Evolutionary conservation across 1,140 invertebrate genomes (phyloP).

Genomic region (Zeugodacus cucurbitae): DNA sequence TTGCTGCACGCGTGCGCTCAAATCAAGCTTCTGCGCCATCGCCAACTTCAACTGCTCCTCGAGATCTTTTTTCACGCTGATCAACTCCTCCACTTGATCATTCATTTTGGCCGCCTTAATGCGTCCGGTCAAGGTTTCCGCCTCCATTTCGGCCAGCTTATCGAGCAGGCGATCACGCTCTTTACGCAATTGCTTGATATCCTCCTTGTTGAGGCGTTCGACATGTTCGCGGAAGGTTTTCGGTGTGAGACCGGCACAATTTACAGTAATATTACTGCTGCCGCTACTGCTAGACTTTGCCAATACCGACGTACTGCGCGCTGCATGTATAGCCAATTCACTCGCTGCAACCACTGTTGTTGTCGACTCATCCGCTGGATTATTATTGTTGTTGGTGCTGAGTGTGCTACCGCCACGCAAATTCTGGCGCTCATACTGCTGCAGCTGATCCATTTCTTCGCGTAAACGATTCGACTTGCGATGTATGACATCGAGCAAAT

Average conservation of each 20-base stretch:
- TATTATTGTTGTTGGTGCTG: neutral
- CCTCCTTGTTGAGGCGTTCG: conserved; percentile 63
- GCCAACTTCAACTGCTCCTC: conserved; percentile 73
- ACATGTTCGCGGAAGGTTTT: conserved; percentile 62
- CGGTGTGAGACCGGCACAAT: conserved; percentile 50
- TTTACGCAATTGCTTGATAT: conserved; percentile 70
- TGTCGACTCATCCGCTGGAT: conserved; percentile 33
- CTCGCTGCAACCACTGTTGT: neutral
- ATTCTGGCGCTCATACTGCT: conserved; percentile 54
- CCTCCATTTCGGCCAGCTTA: conserved; percentile 78
- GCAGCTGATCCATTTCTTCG: conserved; percentile 75
- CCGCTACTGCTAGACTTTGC: conserved; percentile 43
- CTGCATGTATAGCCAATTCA: neutral
- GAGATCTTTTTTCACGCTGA: conserved; percentile 71
- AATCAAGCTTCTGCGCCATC: conserved; percentile 68
- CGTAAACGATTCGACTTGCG: conserved; percentile 79
- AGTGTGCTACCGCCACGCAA: conserved; percentile 18
- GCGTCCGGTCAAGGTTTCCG: conserved; percentile 74
- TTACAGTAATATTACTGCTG: conserved; percentile 44
- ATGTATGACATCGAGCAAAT: conserved; percentile 86
- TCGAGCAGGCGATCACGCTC: conserved; percentile 79
- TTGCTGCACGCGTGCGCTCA: conserved; percentile 60
- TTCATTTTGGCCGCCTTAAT: conserved; percentile 74
- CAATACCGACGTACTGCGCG: conserved; percentile 22
- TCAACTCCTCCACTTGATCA: conserved; percentile 69